phyloP scores from a whole-genome alignment of 2,797 vertebrate genomes.

The Clarias platycephalus region DNA sequence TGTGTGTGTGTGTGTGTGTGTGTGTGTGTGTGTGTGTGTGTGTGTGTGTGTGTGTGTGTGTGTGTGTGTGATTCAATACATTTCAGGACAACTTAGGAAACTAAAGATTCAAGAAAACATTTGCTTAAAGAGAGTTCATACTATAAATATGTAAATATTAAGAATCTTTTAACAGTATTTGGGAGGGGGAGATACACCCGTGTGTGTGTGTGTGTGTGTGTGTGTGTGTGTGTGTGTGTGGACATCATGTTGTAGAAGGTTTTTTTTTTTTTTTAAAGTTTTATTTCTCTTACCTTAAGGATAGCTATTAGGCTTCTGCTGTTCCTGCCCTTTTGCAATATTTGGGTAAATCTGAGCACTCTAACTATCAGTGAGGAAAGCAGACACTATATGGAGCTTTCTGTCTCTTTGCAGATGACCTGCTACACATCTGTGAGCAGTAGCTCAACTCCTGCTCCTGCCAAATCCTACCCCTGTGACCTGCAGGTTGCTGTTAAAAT shows the following conservation, averaged over 20 bases:
- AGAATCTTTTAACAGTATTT: background rate
- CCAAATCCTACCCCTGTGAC: constrained; percentile 44
- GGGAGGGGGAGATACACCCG: background rate
- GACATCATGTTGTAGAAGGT: background rate
- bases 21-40: background rate
- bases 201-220: constrained; percentile 1
- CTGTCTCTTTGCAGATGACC: background rate
- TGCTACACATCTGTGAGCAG: constrained; percentile 42
- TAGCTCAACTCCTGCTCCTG: constrained; percentile 32
- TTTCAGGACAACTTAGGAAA: background rate
- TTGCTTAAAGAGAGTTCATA: too few species aligned
- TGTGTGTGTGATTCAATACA: too few species aligned
- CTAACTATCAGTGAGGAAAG: constrained; percentile 12
- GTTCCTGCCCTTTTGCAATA: background rate
- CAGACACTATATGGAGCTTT: background rate
- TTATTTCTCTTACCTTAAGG: constrained; percentile 9
- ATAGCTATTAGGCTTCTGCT: background rate
- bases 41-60: constrained; percentile 4
- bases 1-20: too few species aligned
- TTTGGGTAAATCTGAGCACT: background rate
- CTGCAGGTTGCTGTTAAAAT: constrained; percentile 41
- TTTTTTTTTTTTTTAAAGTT: background rate
- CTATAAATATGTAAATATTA: too few species aligned
- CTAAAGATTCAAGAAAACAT: background rate
- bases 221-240: constrained; percentile 1